phyloP scores from a whole-genome alignment of 2,888 invertebrate genomes.

The Lepas anatifera region DNA sequence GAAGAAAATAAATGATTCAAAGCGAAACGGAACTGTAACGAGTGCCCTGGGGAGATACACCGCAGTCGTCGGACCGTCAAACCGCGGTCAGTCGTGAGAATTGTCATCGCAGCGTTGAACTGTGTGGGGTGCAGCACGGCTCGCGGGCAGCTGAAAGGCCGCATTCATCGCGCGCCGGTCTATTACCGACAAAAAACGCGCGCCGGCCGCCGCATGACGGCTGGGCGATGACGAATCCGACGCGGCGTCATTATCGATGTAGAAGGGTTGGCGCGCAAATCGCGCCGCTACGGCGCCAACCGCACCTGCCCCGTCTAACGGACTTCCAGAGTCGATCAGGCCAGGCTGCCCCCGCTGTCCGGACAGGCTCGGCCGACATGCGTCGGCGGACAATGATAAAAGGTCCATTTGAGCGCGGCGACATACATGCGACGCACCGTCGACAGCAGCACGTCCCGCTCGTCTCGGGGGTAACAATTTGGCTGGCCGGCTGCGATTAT shows the following conservation, averaged over 20 bases:
- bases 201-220: constrained; percentile 1
- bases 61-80: too few species aligned
- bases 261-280: not conserved
- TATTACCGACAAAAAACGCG: not conserved
- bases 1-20: too few species aligned
- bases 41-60: too few species aligned
- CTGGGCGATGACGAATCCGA: not conserved
- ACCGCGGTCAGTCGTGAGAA: too few species aligned
- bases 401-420: not conserved
- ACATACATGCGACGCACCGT: not conserved
- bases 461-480: constrained; percentile 5
- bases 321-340: not conserved
- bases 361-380: not conserved
- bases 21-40: too few species aligned
- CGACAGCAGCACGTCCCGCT: not conserved
- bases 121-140: too few species aligned
- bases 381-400: not conserved
- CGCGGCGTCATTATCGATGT: not conserved
- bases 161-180: not conserved
- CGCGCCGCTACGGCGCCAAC: not conserved
- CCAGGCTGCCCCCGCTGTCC: not conserved
- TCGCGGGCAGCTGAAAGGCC: not conserved
- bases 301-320: constrained; percentile 4
- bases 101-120: too few species aligned
- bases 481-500: not conserved